phyloP scores from a whole-genome alignment of 2,888 invertebrate species.

The Brachylomia viminalis region DNA sequence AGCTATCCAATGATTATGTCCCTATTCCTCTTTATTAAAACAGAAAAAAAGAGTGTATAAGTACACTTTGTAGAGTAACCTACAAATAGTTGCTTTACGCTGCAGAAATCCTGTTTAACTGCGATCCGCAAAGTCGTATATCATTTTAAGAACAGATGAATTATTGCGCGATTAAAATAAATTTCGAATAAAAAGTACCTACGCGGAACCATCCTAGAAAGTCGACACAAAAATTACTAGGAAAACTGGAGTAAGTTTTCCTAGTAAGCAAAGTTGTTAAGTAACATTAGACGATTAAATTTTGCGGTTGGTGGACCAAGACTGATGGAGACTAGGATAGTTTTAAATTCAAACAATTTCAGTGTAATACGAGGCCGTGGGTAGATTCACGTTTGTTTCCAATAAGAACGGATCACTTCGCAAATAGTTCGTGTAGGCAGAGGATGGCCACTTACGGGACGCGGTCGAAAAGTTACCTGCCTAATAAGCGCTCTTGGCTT shows the following conservation, averaged over 20 bases:
- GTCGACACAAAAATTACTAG: conserved; percentile 29
- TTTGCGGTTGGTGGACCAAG: conserved; percentile 37
- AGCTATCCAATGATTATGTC: neutral
- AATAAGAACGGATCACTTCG: conserved; percentile 65
- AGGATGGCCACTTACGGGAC: conserved; percentile 42
- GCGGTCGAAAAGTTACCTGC: conserved; percentile 42
- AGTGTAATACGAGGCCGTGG: conserved; percentile 33
- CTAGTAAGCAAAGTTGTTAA: conserved; percentile 34
- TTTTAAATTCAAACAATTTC: conserved; percentile 55
- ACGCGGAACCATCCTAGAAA: conserved; percentile 10
- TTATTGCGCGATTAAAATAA: conserved; percentile 47
- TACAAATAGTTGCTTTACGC: conserved; percentile 44
- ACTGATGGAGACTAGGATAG: conserved; percentile 41
- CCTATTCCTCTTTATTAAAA: neutral
- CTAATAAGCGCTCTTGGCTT: conserved; percentile 33
- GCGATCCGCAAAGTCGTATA: conserved; percentile 46
- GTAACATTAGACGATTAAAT: conserved; percentile 48
- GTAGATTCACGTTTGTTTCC: conserved; percentile 57
- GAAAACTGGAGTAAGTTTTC: conserved; percentile 18
- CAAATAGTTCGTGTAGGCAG: conserved; percentile 63
- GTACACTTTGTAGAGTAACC: conserved; percentile 14
- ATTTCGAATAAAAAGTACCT: conserved; percentile 22
- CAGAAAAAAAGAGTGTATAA: neutral
- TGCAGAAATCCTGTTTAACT: conserved; percentile 48
- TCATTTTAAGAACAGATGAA: conserved; percentile 56